Evolutionary conservation across 1,140 invertebrate species (phyloP), one percentile per base, ranked within the genome.

Genomic region (Habropoda laboriosa): DNA sequence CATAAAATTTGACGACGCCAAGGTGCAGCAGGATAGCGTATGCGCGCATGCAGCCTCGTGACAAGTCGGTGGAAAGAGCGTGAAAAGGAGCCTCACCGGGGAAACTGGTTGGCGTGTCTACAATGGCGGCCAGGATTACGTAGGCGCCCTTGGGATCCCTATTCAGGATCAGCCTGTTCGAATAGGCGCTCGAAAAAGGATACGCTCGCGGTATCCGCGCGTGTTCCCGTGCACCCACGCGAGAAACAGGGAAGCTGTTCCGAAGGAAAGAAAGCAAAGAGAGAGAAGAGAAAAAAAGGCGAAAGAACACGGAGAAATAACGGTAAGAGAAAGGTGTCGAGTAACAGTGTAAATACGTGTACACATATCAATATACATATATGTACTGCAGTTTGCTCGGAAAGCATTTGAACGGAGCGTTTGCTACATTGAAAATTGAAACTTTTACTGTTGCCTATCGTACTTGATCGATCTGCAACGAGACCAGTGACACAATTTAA

Each of bases 101-200:
- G 79, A 82, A 90, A 88, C 89, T 88, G 88, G 87, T 90, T 87
- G 87, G 55, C 70, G 67, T 75, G 78, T 35, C 70, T 71, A 89
- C 84, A 90, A 91, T 89, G 83, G 79, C 83, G 74, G 72, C 74
- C 80, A 82, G 89, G 89, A 89, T 90, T 91, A 91, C 89, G 89
- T 90, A 90, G 90, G 89, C 86, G 90, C 89, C 87, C 88, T 89
- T 88, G 81, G 88, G 89, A 85, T 86, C 42, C 81, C 82, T 90
- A 87, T 90, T 90, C 88, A 89, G 84, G 71, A 86, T 87, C 80
- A 75, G 47, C 73, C 63, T 81, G 38, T 72, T 73, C 82, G 83
- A 88, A 90, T 87, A 88, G 85, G 82, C 89, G 86, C 86, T 86
- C 73, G 77, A 79, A 83, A n/a, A 84, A 88, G 83, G 80, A 88